These are phyloP conservation scores for Neopipo cinnamomea DNA, from an alignment of 2,113 vertebrate species.

Conservation along the genomic window DNA sequence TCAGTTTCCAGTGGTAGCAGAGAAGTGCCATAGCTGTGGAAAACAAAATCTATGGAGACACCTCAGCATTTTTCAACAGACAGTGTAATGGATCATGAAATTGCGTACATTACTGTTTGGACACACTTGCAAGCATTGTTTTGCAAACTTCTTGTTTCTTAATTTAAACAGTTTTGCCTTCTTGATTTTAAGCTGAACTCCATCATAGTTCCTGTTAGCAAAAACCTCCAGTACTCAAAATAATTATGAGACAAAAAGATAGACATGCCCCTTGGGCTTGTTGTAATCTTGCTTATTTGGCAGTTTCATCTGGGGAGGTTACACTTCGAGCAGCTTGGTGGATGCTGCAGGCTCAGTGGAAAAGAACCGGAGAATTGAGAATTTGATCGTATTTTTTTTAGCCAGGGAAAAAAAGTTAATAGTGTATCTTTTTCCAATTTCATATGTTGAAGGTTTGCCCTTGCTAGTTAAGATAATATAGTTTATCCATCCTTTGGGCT, in stretches of 20 bases:
- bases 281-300: constrained; percentile 40
- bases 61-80: constrained; percentile 4
- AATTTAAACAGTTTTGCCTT: constrained; percentile 51
- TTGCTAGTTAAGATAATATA: constrained; percentile 40
- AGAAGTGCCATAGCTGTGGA: not conserved
- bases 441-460: constrained; percentile 19
- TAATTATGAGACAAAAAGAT: constrained; percentile 31
- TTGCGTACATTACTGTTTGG: constrained; percentile 39
- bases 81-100: constrained; percentile 75
- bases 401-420: not conserved
- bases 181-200: constrained; percentile 29
- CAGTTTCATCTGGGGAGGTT: constrained; percentile 34
- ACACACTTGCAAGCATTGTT: constrained; percentile 27
- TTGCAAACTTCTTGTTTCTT: constrained; percentile 52
- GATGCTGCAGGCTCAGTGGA: constrained; percentile 2
- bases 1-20: not conserved
- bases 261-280: constrained; percentile 4
- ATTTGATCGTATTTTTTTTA: not conserved
- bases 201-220: not conserved
- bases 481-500: constrained; percentile 47
- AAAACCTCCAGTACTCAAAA: not conserved
- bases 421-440: constrained; percentile 10
- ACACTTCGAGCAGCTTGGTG: not conserved
- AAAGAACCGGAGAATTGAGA: not conserved
- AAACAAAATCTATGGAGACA: not conserved